These are phyloP conservation scores for Ceraclea dissimilis DNA, from an alignment of 2,888 invertebrate genomes.

Conservation along the genomic window DNA sequence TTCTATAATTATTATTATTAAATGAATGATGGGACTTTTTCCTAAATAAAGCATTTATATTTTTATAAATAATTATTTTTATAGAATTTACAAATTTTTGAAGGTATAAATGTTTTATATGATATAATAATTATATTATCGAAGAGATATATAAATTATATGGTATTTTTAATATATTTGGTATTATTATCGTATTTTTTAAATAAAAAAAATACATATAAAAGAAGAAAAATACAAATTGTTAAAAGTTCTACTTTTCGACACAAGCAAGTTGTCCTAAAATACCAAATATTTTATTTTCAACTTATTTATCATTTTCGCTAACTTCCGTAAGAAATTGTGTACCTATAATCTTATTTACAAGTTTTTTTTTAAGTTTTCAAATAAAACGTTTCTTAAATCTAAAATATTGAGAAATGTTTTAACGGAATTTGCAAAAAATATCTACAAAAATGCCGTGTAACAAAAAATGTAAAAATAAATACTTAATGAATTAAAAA, in stretches of 20 bases:
- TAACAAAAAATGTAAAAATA: not conserved
- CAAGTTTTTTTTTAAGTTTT: no score
- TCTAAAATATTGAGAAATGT: not conserved
- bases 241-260: not conserved
- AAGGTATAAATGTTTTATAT: slow-evolving; percentile 1
- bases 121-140: not conserved
- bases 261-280: not conserved
- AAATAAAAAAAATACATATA: not conserved
- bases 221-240: not conserved
- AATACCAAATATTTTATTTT: not conserved
- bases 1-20: not conserved
- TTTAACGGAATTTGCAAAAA: slow-evolving; percentile 3
- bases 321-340: not conserved
- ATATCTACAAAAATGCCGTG: slow-evolving; percentile 5
- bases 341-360: no score
- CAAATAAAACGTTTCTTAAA: no score
- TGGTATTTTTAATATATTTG: not conserved
- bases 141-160: not conserved
- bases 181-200: not conserved
- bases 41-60: slow-evolving; percentile 9
- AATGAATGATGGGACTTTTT: not conserved
- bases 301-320: not conserved
- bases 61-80: slow-evolving; percentile 4
- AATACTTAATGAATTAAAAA: not conserved
- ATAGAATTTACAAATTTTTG: slow-evolving; percentile 2